Evolutionary conservation across 2,797 vertebrate species (phyloP).

Genomic region (Pseudocheirus occidentalis): DNA sequence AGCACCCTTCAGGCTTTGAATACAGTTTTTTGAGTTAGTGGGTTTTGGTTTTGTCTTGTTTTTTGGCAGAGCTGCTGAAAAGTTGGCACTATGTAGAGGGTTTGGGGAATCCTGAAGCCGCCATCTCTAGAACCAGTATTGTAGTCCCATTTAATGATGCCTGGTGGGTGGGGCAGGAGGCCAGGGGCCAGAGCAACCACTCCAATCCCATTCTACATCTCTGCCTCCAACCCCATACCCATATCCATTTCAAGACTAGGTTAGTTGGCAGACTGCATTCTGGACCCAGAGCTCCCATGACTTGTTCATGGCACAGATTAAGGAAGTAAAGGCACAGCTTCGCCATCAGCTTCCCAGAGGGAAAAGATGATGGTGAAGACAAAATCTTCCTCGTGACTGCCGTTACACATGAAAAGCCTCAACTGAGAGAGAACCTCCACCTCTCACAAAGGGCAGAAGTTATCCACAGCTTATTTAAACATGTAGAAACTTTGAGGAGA

Average conservation of each 20-base stretch:
- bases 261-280: neutral
- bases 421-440: neutral
- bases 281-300: neutral
- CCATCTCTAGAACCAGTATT: neutral
- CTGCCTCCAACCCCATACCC: neutral
- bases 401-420: neutral
- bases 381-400: rapidly evolving
- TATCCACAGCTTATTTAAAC: neutral
- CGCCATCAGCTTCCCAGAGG: neutral
- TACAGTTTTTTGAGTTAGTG: neutral
- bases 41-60: neutral
- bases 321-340: neutral
- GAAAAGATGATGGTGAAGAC: neutral
- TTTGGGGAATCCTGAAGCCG: neutral
- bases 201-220: neutral
- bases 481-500: neutral
- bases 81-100: neutral
- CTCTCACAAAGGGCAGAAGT: neutral
- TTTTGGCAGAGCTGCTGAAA: neutral
- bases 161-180: neutral
- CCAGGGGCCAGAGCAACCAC: neutral
- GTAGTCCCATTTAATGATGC: neutral
- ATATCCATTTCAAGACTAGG: neutral
- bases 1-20: neutral
- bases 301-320: neutral